Conservation (phyloP, 1,140 invertebrate species). For the Bombus waltoni region DNA sequence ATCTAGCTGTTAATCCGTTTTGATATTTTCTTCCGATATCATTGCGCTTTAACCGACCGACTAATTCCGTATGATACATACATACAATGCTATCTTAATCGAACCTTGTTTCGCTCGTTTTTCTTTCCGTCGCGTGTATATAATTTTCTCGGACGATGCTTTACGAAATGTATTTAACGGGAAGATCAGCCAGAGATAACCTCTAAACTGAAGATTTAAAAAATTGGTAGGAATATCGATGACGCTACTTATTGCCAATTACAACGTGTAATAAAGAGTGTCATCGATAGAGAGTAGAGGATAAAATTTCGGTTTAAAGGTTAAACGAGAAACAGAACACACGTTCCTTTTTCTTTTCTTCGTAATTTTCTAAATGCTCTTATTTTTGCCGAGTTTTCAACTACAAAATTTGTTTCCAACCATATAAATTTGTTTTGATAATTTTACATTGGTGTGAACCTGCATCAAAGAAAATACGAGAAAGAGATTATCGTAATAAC, state of each 20-base stretch:
- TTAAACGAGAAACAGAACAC: background rate
- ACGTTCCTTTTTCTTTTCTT: background rate
- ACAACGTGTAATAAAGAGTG: too few species aligned
- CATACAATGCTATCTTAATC: slow-evolving; percentile 15
- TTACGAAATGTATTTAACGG: background rate
- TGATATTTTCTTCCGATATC: background rate
- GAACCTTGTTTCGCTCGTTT: background rate
- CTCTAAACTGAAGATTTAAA: background rate
- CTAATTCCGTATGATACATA: slow-evolving; percentile 10
- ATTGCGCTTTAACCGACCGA: slow-evolving; percentile 1
- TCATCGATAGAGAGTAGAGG: background rate
- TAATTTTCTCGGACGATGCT: background rate
- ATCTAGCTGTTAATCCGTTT: background rate
- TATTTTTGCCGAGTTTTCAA: background rate
- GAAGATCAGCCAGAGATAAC: background rate
- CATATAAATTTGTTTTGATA: too few species aligned
- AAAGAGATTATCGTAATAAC: slow-evolving; percentile 65
- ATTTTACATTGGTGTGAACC: slow-evolving; percentile 46
- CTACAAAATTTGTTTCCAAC: background rate
- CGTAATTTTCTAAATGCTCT: background rate
- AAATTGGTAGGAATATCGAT: background rate
- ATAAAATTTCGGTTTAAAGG: background rate
- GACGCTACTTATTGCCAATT: background rate
- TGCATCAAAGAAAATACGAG: slow-evolving; percentile 65
- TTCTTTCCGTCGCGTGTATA: background rate